Evolutionary conservation across 2,888 invertebrate species (phyloP), one percentile per base, ranked within the genome.

Genomic region (Drosophila sordidula): DNA sequence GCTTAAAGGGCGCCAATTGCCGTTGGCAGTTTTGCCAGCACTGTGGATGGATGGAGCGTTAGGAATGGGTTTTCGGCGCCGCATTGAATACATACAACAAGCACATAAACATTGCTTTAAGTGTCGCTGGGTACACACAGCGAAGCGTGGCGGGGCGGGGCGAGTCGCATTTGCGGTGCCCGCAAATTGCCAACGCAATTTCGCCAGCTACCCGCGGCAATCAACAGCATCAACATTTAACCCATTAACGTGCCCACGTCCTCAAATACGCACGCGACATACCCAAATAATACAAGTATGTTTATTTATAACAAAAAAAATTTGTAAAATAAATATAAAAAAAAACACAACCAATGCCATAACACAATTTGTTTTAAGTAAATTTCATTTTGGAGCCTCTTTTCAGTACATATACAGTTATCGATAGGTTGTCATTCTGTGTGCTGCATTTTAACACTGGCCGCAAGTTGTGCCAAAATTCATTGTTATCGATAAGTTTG

Each of bases 21-120:
- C 89, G 78, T 41, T 89, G 90, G 78, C 92, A 91, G 76, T 90
- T 91, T 61, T 91, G 90, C 91, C 91, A 92, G 70, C 92, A 92
- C 92, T 92, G 80, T 46, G 18, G 12, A 47, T 22, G 41, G 18
- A 52, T 16, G 47, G 38, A 36, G 6, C 5, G 32, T 9, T 32
- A 39, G 18, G 22, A n/a, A 38, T 4, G n/a, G 9, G 22, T 8
- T 29, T 29, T 29, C 29, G 9, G 29, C 29, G 29, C 29, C 29
- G 29, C 25, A 32, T 26, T 9, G 16, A 42, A 49, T 12, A 39
- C 18, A 62, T 12, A 34, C n/a, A 29, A 14, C 22, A 14, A 29
- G 29, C 29, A 47, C 8, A 52, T 8, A 45, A 11, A n/a, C 16
- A 55, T 46, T 14, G 56, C 22, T 32, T 56, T 5, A 45, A 22